Conservation (phyloP, 2,113 vertebrate species). For the Neodontobutis hainanensis region DNA sequence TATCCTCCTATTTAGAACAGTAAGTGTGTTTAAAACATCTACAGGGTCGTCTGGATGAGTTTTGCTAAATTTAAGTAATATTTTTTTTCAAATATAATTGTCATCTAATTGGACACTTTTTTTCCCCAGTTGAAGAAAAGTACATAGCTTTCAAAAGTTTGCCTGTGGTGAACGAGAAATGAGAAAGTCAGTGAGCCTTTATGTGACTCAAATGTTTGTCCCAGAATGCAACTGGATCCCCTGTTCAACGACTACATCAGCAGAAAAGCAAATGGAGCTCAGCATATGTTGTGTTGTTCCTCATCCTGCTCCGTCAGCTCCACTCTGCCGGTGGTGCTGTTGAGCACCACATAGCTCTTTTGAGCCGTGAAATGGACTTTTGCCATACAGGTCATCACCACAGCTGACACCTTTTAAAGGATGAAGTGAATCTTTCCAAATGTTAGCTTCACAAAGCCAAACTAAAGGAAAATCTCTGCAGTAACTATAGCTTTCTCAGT, state of each 20-base stretch:
- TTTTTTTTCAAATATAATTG: too few relatives aligned
- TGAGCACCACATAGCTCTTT: slow-evolving; percentile 33
- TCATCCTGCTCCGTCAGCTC: slow-evolving; percentile 53
- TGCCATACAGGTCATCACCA: slow-evolving; percentile 29
- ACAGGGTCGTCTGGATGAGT: too few relatives aligned
- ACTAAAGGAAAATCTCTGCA: background rate
- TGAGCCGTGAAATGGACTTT: slow-evolving; percentile 49
- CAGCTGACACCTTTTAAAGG: slow-evolving; percentile 20
- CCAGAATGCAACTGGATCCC: slow-evolving; percentile 47
- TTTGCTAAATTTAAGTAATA: too few relatives aligned
- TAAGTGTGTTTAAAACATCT: too few relatives aligned
- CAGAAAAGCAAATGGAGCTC: slow-evolving; percentile 49
- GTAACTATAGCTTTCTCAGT: background rate
- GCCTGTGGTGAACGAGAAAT: background rate
- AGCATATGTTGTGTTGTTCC: slow-evolving; percentile 42
- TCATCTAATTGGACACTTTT: too few relatives aligned
- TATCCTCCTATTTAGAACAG: too few relatives aligned
- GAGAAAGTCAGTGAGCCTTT: slow-evolving; percentile 35
- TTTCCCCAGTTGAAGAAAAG: background rate
- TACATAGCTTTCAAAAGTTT: slow-evolving; percentile 20
- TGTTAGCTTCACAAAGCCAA: slow-evolving; percentile 12
- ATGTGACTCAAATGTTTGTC: slow-evolving; percentile 46
- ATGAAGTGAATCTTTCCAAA: slow-evolving; percentile 14
- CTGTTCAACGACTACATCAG: slow-evolving; percentile 48
- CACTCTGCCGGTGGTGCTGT: slow-evolving; percentile 30